These are phyloP conservation scores for Anorthoa munda DNA, from an alignment of 2,888 invertebrate genomes.

Conservation along the genomic window DNA sequence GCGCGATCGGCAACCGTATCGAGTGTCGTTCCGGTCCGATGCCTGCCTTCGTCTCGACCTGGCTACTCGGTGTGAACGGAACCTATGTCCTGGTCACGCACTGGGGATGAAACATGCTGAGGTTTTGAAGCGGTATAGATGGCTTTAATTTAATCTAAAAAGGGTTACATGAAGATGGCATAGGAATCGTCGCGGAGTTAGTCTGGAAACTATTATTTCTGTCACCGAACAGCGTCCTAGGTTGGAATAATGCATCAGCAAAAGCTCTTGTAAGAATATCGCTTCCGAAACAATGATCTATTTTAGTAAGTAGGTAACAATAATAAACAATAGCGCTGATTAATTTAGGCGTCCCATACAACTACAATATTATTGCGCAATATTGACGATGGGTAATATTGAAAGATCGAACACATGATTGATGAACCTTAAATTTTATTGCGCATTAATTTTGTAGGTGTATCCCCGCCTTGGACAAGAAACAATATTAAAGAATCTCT, in stretches of 20 bases:
- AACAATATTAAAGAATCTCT: too few relatives aligned
- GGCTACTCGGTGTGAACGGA: constrained; percentile 77
- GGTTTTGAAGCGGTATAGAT: background rate
- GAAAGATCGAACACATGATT: too few relatives aligned
- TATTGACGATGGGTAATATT: too few relatives aligned
- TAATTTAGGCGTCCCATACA: too few relatives aligned
- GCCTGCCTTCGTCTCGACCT: constrained; percentile 75
- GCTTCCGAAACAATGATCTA: background rate
- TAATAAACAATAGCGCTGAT: too few relatives aligned
- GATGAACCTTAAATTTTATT: too few relatives aligned
- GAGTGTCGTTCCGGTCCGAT: constrained; percentile 82
- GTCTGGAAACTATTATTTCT: background rate
- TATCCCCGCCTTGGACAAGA: too few relatives aligned
- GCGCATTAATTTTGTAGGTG: too few relatives aligned
- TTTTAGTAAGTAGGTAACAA: background rate
- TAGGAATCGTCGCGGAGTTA: background rate
- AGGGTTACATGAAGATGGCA: background rate
- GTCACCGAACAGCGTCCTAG: background rate
- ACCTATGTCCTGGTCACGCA: constrained; percentile 78
- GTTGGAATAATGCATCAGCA: background rate
- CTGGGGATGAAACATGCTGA: constrained; percentile 45
- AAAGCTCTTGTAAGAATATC: background rate
- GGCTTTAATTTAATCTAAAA: background rate
- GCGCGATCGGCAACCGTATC: constrained; percentile 82
- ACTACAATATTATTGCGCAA: too few relatives aligned